Evolutionary conservation across 2,888 invertebrate species (phyloP).

Genomic region (Timema podura): DNA sequence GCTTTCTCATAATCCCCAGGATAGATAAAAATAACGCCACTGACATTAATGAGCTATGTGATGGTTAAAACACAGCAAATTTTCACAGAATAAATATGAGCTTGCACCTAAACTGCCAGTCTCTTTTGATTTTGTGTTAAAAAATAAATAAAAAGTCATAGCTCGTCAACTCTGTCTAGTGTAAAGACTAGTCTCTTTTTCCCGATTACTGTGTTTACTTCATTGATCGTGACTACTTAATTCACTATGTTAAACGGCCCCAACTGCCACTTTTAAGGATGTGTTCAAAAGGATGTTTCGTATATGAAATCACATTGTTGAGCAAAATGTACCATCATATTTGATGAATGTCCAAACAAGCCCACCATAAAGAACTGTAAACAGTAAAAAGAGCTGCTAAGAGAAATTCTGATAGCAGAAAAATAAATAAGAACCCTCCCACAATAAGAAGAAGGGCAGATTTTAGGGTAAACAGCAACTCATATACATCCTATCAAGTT

Average conservation of each 20-base stretch:
- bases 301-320: neutral
- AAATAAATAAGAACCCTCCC: too few species aligned
- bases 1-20: too few species aligned
- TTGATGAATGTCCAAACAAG: neutral
- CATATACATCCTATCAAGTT: too few species aligned
- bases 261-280: neutral
- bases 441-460: too few species aligned
- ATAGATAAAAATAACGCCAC: neutral
- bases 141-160: slow-evolving; percentile 1
- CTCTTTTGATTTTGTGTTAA: neutral
- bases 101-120: neutral
- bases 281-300: neutral
- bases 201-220: neutral
- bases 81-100: neutral
- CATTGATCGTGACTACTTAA: neutral
- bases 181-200: neutral
- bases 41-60: neutral
- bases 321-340: neutral
- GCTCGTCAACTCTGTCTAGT: neutral
- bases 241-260: neutral
- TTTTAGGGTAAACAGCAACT: too few species aligned
- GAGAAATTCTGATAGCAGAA: too few species aligned
- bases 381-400: slow-evolving; percentile 4
- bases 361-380: neutral
- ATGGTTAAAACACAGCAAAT: neutral